Conservation (phyloP, 1,140 invertebrate genomes). For the Neocloeon triangulifer region DNA sequence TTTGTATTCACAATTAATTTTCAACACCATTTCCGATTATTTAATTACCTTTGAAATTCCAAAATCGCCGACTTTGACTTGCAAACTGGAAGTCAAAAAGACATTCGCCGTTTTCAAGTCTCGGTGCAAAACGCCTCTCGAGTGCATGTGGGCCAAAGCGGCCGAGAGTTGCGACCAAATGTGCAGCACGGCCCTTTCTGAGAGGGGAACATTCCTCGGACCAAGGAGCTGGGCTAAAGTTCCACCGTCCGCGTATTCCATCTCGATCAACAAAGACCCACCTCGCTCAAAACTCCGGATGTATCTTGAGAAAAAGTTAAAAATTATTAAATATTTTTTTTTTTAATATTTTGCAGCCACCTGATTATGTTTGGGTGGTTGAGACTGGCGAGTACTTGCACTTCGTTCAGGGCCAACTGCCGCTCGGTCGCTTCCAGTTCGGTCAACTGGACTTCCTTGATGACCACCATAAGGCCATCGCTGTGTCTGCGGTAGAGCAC, state of each 20-base stretch:
- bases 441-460: neutral
- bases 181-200: too few species aligned
- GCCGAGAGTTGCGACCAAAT: slow-evolving; percentile 24
- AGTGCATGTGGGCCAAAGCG: slow-evolving; percentile 42
- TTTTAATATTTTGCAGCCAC: slow-evolving; percentile 49
- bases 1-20: too few species aligned
- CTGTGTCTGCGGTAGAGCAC: neutral
- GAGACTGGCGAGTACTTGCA: slow-evolving; percentile 43
- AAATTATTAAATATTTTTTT: too few species aligned
- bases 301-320: too few species aligned
- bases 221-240: slow-evolving; percentile 49
- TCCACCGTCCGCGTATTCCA: slow-evolving; percentile 66
- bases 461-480: neutral
- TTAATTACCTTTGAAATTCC: slow-evolving; percentile 52
- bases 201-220: slow-evolving; percentile 19
- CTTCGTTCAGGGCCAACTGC: slow-evolving; percentile 33
- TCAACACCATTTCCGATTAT: too few species aligned
- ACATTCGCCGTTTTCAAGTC: slow-evolving; percentile 62
- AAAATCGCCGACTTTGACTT: slow-evolving; percentile 52
- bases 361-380: slow-evolving; percentile 63
- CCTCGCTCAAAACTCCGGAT: too few species aligned
- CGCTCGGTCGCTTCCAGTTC: too few species aligned
- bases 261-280: slow-evolving; percentile 62
- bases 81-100: slow-evolving; percentile 32
- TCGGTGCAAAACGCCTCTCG: slow-evolving; percentile 41